A percentile compares a stretch with the other conserved stretches of the same genome.
phyloP scores from a whole-genome alignment of 2,113 vertebrate species.

The Cryptotis parvus region DNA sequence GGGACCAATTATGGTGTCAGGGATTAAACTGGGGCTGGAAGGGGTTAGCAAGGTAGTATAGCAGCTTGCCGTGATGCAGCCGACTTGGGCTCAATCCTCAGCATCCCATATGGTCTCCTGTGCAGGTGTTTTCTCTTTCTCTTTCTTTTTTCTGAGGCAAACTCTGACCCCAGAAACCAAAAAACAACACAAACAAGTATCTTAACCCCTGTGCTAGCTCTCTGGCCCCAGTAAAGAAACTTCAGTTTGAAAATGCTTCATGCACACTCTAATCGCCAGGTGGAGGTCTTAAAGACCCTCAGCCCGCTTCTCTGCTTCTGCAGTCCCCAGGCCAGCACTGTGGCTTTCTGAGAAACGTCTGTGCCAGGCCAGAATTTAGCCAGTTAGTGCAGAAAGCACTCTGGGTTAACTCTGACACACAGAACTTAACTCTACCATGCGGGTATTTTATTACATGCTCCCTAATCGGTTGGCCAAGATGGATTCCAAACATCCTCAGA shows the following conservation, averaged over 20 bases:
- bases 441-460: constrained; percentile 19
- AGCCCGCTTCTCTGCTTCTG: neutral
- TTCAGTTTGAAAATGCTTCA: constrained; percentile 17
- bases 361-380: neutral
- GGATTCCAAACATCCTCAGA: neutral
- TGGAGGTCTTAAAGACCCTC: neutral
- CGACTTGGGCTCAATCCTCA: too few relatives aligned
- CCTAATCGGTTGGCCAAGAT: neutral
- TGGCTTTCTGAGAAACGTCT: neutral
- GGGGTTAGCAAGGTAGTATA: too few relatives aligned
- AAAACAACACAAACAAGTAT: too few relatives aligned
- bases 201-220: too few relatives aligned
- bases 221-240: neutral
- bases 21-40: too few relatives aligned
- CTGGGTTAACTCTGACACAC: neutral
- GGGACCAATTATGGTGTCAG: too few relatives aligned
- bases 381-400: neutral
- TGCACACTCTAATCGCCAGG: neutral
- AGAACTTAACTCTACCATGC: neutral
- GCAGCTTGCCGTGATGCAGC: too few relatives aligned
- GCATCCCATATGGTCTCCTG: too few relatives aligned
- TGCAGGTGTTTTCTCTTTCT: too few relatives aligned
- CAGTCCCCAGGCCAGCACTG: constrained; percentile 19
- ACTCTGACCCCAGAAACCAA: too few relatives aligned
- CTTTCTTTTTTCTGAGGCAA: too few relatives aligned